A percentile compares a stretch with the other conserved stretches of the same genome.
Evolutionary conservation across 2,113 vertebrate species (phyloP).

Genomic region (Hippocampus abdominalis): DNA sequence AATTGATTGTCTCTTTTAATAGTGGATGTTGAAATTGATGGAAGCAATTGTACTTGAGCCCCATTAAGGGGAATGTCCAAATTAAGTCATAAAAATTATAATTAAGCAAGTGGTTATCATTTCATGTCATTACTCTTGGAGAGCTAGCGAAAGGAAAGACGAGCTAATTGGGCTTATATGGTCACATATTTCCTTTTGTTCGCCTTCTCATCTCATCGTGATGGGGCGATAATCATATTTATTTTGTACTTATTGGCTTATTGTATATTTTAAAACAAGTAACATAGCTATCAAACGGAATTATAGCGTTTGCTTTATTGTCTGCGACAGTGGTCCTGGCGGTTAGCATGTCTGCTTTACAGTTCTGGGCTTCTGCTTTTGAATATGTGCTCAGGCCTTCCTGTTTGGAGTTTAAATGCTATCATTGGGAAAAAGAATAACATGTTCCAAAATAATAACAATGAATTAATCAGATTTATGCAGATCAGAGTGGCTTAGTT

Average conservation of each 20-base stretch:
- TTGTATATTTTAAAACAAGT: background rate
- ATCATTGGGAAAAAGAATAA: background rate
- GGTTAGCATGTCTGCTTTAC: background rate
- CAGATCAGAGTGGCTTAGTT: background rate
- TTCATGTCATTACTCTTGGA: background rate
- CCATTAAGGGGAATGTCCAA: background rate
- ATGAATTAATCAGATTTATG: too few species aligned
- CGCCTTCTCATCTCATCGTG: background rate
- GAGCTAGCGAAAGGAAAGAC: background rate
- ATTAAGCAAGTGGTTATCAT: background rate
- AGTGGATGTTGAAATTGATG: background rate
- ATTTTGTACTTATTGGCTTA: background rate
- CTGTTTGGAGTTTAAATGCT: background rate
- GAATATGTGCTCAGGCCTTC: background rate
- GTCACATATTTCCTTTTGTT: slow-evolving; percentile 9
- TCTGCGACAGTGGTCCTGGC: background rate
- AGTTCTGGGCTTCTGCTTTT: background rate
- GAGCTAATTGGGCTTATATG: background rate
- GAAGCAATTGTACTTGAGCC: background rate
- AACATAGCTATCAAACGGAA: background rate
- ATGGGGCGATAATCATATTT: background rate
- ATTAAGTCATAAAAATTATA: background rate
- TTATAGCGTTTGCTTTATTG: too few species aligned
- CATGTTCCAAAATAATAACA: too few species aligned
- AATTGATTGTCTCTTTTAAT: background rate